phyloP scores from a whole-genome alignment of 2,888 invertebrate species.

The Nezara viridula region DNA sequence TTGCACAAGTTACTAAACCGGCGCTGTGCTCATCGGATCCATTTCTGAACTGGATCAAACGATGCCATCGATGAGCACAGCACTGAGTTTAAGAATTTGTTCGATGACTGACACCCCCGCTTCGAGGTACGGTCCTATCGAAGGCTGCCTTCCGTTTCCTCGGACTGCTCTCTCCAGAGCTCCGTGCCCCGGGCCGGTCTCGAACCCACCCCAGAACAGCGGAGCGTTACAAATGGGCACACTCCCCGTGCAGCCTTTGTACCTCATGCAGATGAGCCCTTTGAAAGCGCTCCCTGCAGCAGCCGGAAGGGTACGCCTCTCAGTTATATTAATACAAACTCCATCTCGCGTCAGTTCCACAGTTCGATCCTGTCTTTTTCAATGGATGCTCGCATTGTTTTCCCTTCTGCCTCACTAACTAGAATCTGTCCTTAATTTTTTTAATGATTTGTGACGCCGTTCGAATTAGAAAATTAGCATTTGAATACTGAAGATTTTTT shows the following conservation, averaged over 20 bases:
- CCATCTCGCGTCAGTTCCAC: not conserved
- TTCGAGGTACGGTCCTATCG: too few species aligned
- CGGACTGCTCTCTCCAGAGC: not conserved
- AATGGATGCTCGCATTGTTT: not conserved
- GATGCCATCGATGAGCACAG: too few species aligned
- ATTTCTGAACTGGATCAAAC: too few species aligned
- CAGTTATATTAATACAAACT: conserved; percentile 3
- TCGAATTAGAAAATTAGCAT: not conserved
- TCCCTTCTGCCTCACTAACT: conserved; percentile 6
- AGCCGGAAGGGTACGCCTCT: conserved; percentile 27
- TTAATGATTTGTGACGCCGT: not conserved
- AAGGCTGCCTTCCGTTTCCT: too few species aligned
- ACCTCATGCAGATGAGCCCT: conserved; percentile 53
- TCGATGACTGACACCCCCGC: too few species aligned
- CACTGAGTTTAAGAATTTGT: too few species aligned
- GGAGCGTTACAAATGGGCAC: conserved; percentile 50
- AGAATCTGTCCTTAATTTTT: not conserved
- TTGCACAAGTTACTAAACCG: too few species aligned
- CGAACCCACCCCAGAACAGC: not conserved
- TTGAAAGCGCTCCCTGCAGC: conserved; percentile 4
- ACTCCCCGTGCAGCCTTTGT: conserved; percentile 24
- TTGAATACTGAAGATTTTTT: not conserved
- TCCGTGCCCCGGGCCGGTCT: not conserved
- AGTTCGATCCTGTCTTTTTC: not conserved
- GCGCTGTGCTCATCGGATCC: too few species aligned